Evolutionary conservation across 2,113 vertebrate species (phyloP).

Genomic region (Saimiri boliviensis): DNA sequence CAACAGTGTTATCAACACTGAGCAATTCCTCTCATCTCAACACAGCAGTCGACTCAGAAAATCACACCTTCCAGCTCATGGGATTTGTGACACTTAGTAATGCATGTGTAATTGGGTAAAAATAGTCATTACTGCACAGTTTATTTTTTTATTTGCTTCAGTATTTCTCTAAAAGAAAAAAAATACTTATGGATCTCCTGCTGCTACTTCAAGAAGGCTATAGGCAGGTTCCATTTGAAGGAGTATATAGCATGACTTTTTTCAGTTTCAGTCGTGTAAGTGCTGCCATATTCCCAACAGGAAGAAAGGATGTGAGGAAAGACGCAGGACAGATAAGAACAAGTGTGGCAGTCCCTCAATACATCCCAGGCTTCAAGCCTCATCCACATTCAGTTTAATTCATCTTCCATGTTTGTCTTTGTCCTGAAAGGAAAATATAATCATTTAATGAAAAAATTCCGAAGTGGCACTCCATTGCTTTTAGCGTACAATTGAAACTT

Average conservation of each 20-base stretch:
- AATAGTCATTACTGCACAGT: constrained; percentile 56
- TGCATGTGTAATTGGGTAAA: constrained; percentile 72
- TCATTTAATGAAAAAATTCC: neutral
- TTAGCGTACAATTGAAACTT: neutral
- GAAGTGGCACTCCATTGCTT: neutral
- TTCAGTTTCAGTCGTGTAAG: neutral
- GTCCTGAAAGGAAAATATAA: neutral
- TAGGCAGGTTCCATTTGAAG: neutral
- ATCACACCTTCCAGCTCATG: constrained; percentile 70
- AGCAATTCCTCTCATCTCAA: constrained; percentile 67
- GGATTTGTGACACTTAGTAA: constrained; percentile 72
- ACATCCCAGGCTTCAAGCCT: neutral
- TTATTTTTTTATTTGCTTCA: constrained; percentile 64
- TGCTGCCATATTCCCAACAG: neutral
- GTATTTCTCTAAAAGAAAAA: constrained; percentile 42
- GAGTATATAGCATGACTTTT: neutral
- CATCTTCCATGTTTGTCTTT: neutral
- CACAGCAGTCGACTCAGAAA: constrained; percentile 56
- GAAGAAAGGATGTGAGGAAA: too few species aligned
- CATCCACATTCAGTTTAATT: neutral
- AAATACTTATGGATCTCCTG: neutral
- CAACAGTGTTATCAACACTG: constrained; percentile 67
- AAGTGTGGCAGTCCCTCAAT: neutral
- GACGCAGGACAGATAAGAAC: too few species aligned
- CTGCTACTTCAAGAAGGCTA: neutral